phyloP scores from a whole-genome alignment of 2,113 vertebrate species.

The Leptosomus discolor region DNA sequence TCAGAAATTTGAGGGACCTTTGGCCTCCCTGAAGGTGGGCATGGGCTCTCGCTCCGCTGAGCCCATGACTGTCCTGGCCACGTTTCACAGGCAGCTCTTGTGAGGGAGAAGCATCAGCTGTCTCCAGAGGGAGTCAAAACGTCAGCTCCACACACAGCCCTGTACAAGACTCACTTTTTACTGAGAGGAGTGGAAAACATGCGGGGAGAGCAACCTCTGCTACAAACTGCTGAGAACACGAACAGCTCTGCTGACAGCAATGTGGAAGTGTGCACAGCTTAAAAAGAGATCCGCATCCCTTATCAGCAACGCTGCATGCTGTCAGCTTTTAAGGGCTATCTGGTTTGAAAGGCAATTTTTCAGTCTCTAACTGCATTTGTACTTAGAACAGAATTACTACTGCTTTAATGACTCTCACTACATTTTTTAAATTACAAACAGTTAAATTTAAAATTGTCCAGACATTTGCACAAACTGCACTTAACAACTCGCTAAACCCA shows the following conservation, averaged over 20 bases:
- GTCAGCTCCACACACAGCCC: neutral
- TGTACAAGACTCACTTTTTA: accelerated
- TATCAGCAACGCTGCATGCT: neutral
- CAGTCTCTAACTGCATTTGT: neutral
- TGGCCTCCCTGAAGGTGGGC: neutral
- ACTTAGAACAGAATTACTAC: neutral
- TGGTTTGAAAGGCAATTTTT: neutral
- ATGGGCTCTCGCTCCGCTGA: neutral
- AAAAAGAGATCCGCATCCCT: neutral
- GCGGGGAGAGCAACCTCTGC: neutral
- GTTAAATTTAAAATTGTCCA: neutral
- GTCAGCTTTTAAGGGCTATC: neutral
- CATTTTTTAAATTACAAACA: neutral
- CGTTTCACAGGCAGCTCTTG: accelerated
- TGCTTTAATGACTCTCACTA: neutral
- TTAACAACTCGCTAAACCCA: neutral
- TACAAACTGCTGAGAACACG: neutral
- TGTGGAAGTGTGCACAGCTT: accelerated
- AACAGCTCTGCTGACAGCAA: neutral
- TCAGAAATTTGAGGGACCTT: neutral
- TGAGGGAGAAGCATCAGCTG: accelerated
- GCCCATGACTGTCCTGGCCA: neutral
- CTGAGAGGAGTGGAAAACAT: neutral
- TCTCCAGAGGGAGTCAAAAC: neutral
- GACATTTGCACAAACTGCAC: neutral